phyloP scores from a whole-genome alignment of 2,113 vertebrate genomes.

The Oophaga pumilio region DNA sequence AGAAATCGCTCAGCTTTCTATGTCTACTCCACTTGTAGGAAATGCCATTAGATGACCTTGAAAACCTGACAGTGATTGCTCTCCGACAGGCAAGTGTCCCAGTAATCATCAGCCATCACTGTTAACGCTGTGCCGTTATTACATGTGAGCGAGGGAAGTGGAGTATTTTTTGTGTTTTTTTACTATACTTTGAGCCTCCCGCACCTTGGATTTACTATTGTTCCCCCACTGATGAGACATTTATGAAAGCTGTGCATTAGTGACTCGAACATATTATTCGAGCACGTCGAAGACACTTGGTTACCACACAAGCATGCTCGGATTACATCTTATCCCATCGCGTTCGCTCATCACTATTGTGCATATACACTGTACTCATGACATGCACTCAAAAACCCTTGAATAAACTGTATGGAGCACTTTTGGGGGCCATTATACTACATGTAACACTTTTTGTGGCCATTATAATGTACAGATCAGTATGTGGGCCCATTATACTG shows the following conservation, averaged over 20 bases:
- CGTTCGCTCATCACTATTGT: too few species aligned
- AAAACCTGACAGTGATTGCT: constrained; percentile 7
- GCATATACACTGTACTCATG: too few species aligned
- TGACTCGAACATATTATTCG: too few species aligned
- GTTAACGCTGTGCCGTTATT: background rate
- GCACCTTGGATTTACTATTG: background rate
- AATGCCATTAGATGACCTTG: constrained; percentile 14
- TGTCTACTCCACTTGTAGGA: constrained; percentile 3
- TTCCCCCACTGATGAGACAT: background rate
- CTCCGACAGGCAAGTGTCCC: background rate
- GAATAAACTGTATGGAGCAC: too few species aligned
- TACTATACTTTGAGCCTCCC: background rate
- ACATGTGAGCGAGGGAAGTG: background rate
- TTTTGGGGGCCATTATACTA: too few species aligned
- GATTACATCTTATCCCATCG: too few species aligned
- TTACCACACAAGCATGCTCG: too few species aligned
- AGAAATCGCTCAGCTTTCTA: background rate
- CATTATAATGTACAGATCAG: too few species aligned
- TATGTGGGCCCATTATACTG: too few species aligned
- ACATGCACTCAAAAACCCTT: too few species aligned
- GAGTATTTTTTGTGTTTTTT: background rate
- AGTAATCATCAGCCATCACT: constrained; percentile 9
- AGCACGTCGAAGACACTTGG: too few species aligned
- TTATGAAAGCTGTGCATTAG: background rate
- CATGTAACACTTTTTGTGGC: too few species aligned